A percentile compares a stretch with the other conserved stretches of the same genome.
Evolutionary conservation across 2,113 vertebrate genomes (phyloP).

Genomic region (Herpailurus yagouaroundi): DNA sequence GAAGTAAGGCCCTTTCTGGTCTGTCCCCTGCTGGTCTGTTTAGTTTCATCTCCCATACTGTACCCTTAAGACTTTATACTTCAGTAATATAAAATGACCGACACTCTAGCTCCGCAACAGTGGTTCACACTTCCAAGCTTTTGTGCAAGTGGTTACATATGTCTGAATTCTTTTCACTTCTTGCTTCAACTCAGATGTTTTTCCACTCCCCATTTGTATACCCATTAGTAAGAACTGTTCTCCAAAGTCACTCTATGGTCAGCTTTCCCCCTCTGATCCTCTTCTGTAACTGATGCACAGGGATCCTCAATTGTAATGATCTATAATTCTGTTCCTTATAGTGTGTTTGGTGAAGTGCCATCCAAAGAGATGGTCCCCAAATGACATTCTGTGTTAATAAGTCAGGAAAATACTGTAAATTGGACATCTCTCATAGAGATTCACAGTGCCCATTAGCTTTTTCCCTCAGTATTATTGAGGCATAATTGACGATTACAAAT

Average conservation of each 20-base stretch:
- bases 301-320: background rate
- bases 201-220: background rate
- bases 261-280: background rate
- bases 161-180: background rate
- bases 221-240: background rate
- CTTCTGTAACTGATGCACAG: background rate
- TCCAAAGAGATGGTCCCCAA: background rate
- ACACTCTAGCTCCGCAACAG: rapidly evolving
- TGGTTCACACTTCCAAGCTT: background rate
- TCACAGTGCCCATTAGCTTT: background rate
- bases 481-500: background rate
- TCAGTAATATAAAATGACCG: background rate
- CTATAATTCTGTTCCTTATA: background rate
- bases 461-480: background rate
- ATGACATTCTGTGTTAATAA: background rate
- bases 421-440: background rate
- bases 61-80: background rate
- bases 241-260: background rate
- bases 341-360: background rate
- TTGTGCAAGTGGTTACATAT: background rate
- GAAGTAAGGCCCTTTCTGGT: background rate
- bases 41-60: background rate
- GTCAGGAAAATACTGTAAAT: background rate
- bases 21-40: background rate
- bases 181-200: background rate